phyloP scores from a whole-genome alignment of 2,888 invertebrate species.

The Leucozona laternaria region DNA sequence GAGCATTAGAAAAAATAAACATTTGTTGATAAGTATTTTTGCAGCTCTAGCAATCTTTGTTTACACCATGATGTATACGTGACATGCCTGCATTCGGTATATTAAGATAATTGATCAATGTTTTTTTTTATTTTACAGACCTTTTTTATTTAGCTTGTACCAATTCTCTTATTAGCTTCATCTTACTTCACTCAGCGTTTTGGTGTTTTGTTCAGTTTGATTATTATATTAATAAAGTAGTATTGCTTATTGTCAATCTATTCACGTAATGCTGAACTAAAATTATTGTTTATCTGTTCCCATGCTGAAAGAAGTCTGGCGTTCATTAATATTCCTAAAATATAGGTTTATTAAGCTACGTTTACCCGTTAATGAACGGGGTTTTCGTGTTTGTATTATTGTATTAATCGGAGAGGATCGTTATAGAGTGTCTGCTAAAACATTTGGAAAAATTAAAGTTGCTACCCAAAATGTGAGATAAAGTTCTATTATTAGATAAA shows the following conservation, averaged over 20 bases:
- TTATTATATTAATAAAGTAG: background rate
- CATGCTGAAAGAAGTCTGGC: background rate
- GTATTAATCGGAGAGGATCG: background rate
- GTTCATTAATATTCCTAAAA: background rate
- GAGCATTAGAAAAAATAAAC: conserved; percentile 49
- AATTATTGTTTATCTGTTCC: background rate
- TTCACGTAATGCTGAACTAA: background rate
- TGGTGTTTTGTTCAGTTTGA: background rate
- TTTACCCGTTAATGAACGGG: background rate
- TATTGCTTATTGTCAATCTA: background rate
- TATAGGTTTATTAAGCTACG: background rate
- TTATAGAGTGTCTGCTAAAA: too few species aligned
- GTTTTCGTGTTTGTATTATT: background rate
- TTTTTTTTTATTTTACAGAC: background rate
- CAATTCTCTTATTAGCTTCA: conserved; percentile 5
- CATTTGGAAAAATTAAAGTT: too few species aligned
- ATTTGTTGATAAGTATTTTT: conserved; percentile 55
- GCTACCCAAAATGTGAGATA: too few species aligned
- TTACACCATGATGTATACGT: conserved; percentile 33
- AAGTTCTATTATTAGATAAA: too few species aligned
- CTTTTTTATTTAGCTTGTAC: conserved; percentile 1
- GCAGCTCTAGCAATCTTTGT: conserved; percentile 42
- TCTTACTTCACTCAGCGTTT: background rate
- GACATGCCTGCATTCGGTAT: conserved; percentile 15
- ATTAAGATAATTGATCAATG: conserved; percentile 18